Percentiles rank a stretch among this genome's conserved stretches.
phyloP scores from a whole-genome alignment of 2,888 invertebrate species.

The Aleiodes leptofemur region DNA sequence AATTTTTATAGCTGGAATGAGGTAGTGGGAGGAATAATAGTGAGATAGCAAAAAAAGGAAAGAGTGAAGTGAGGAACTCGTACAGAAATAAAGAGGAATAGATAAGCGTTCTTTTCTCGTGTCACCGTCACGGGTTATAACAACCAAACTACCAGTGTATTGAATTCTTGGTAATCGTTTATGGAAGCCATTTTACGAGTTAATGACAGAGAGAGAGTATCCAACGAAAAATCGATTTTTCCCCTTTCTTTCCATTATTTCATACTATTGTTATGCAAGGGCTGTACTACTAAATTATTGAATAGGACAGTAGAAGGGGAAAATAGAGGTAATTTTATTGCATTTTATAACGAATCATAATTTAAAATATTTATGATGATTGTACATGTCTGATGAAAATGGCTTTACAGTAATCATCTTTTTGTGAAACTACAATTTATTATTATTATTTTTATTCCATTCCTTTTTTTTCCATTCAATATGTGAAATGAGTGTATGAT shows the following conservation, averaged over 20 bases:
- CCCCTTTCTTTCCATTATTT: background rate
- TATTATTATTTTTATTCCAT: background rate
- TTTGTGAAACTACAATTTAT: background rate
- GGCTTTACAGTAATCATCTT: no score
- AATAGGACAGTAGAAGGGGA: no score
- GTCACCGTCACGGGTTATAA: constrained; percentile 25
- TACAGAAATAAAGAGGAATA: background rate
- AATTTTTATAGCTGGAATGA: constrained; percentile 12
- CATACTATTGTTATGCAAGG: background rate
- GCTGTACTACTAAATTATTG: no score
- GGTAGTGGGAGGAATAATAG: background rate
- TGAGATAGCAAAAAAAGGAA: background rate
- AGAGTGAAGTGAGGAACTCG: no score
- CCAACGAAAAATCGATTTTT: background rate
- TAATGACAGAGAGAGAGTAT: constrained; percentile 12
- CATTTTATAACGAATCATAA: no score
- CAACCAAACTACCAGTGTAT: background rate
- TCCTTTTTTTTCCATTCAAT: background rate
- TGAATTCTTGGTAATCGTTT: constrained; percentile 21
- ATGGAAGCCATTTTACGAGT: constrained; percentile 20
- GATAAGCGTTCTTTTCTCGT: constrained; percentile 7
- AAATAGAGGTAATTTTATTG: no score
- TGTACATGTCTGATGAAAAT: no score
- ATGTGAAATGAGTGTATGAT: constrained; percentile 3
- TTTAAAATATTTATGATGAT: no score